These are phyloP conservation scores for Glossophaga mutica DNA, from an alignment of 2,797 vertebrate species.

Conservation along the genomic window DNA sequence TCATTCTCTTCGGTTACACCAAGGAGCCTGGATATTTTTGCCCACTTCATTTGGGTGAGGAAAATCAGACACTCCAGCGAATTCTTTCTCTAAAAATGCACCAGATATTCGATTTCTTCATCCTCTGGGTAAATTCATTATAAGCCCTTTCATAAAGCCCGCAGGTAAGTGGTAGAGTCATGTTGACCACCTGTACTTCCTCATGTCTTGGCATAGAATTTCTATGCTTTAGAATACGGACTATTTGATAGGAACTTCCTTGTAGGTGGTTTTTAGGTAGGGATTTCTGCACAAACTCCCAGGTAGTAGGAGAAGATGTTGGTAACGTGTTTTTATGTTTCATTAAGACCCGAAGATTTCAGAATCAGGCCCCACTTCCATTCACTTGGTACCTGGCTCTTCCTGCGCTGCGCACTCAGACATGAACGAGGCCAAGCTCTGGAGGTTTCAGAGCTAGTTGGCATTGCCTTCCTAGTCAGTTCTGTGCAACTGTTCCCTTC, in stretches of 20 bases:
- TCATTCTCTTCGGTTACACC: not conserved
- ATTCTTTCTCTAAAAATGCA: not conserved
- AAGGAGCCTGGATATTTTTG: not conserved
- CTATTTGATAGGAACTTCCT: not conserved
- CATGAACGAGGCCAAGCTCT: not conserved
- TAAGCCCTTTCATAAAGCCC: not conserved
- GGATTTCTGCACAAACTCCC: not conserved
- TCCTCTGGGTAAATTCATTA: not conserved
- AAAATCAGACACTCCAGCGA: not conserved
- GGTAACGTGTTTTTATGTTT: not conserved
- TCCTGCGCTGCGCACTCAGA: not conserved
- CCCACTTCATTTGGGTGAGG: not conserved
- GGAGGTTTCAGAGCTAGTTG: not conserved
- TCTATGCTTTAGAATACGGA: not conserved
- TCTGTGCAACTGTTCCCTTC: not conserved
- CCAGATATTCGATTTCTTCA: not conserved
- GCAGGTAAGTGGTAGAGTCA: not conserved
- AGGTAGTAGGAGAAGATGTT: not conserved
- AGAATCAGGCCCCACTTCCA: rapidly evolving
- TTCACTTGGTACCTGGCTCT: not conserved
- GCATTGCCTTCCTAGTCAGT: not conserved
- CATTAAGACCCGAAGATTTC: not conserved
- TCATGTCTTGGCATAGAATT: not conserved
- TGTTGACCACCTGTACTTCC: not conserved
- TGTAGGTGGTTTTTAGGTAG: not conserved